These are phyloP conservation scores for Gallinago media DNA, from an alignment of 2,113 vertebrate species.

Conservation along the genomic window DNA sequence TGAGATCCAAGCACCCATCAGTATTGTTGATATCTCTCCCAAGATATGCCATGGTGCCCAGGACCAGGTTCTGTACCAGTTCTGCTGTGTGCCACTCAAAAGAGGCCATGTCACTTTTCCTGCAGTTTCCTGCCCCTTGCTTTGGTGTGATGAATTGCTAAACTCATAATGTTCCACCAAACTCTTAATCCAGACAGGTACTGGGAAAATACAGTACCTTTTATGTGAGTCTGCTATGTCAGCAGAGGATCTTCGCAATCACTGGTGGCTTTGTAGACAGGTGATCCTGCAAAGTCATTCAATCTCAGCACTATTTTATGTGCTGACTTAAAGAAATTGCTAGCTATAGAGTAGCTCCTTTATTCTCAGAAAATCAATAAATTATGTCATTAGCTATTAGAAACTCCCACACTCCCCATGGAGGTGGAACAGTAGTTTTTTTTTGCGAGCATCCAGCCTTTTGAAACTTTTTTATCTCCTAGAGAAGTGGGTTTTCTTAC, in stretches of 20 bases:
- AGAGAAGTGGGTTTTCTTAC: neutral
- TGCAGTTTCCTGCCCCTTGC: neutral
- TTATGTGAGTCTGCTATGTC: neutral
- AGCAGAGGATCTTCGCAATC: neutral
- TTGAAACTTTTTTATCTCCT: neutral
- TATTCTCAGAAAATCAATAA: slow-evolving; percentile 26
- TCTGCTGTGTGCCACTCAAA: neutral
- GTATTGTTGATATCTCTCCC: neutral
- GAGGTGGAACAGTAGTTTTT: neutral
- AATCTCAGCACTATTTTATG: slow-evolving; percentile 34
- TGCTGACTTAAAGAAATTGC: slow-evolving; percentile 24
- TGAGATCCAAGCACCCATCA: neutral
- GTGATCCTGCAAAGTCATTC: slow-evolving; percentile 45
- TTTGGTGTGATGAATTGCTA: neutral
- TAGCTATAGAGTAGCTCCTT: neutral
- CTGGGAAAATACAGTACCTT: neutral
- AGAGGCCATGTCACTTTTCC: neutral
- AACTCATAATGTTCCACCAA: neutral
- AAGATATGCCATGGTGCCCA: neutral
- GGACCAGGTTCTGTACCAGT: neutral
- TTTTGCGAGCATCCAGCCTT: neutral
- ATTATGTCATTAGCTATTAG: slow-evolving; percentile 5
- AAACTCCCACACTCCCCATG: neutral
- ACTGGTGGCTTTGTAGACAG: neutral
- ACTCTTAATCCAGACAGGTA: neutral